Evolutionary conservation across 2,113 vertebrate species (phyloP).

Genomic region (Microtus montanus): DNA sequence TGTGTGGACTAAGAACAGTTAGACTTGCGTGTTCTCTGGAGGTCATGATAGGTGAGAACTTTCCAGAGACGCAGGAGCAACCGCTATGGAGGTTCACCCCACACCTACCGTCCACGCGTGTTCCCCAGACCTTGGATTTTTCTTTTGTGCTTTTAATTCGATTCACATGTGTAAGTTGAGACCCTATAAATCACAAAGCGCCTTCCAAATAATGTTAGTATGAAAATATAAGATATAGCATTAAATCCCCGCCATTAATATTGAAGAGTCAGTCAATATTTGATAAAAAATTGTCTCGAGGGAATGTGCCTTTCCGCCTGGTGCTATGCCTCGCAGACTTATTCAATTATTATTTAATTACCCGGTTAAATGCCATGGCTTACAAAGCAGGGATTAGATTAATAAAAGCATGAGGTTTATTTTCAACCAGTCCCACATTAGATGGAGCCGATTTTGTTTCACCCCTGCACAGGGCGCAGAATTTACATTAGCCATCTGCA

Average conservation of each 20-base stretch:
- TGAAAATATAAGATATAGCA: conserved; percentile 77
- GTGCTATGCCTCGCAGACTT: conserved; percentile 73
- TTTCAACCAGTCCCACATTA: conserved; percentile 67
- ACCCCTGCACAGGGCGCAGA: conserved; percentile 43
- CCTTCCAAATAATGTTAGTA: conserved; percentile 73
- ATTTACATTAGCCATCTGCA: conserved; percentile 66
- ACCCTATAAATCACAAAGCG: conserved; percentile 66
- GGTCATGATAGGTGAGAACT: neutral
- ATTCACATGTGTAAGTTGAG: conserved; percentile 58
- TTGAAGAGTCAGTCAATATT: conserved; percentile 81
- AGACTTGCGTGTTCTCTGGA: neutral
- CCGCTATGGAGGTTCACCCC: rapidly evolving
- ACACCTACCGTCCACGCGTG: neutral
- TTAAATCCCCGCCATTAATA: conserved; percentile 77
- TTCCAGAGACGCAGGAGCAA: neutral
- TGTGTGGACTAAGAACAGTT: neutral
- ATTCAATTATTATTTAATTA: conserved; percentile 83
- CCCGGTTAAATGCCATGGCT: conserved; percentile 76
- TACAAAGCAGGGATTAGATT: conserved; percentile 81
- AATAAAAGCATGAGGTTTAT: conserved; percentile 77
- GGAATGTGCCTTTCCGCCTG: conserved; percentile 70
- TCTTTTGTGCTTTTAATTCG: conserved; percentile 65
- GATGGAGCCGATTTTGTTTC: conserved; percentile 64
- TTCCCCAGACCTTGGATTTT: neutral
- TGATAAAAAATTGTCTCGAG: conserved; percentile 71